phyloP scores from a whole-genome alignment of 2,113 vertebrate genomes.

The Grammomys dolichurus region DNA sequence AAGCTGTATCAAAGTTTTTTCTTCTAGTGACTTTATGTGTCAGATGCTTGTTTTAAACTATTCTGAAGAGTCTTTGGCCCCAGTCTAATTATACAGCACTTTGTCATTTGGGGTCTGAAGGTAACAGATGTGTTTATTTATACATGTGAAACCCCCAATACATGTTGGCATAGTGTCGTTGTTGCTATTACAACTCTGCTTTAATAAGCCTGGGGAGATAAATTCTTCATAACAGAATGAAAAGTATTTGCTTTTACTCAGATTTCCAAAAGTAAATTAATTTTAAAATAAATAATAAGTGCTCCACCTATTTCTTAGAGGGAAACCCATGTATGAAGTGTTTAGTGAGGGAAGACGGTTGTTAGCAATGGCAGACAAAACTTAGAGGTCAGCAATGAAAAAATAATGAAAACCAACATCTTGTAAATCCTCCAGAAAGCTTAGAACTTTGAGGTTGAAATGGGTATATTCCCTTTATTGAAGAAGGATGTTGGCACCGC shows the following conservation, averaged over 20 bases:
- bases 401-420: not conserved
- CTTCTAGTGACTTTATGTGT: conserved; percentile 35
- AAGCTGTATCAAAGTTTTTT: conserved; percentile 14
- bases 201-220: conserved; percentile 70
- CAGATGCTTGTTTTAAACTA: conserved; percentile 38
- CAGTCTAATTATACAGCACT: conserved; percentile 55
- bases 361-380: not conserved
- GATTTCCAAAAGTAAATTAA: conserved; percentile 56
- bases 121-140: conserved; percentile 58
- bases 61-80: conserved; percentile 55
- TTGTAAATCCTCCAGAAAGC: conserved; percentile 37
- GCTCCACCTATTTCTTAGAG: not conserved
- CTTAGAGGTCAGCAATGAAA: conserved; percentile 40
- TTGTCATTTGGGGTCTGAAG: conserved; percentile 59
- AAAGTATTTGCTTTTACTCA: conserved; percentile 59
- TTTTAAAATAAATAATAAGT: conserved; percentile 63
- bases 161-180: conserved; percentile 29
- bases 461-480: not conserved
- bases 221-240: conserved; percentile 31
- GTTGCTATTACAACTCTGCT: conserved; percentile 32
- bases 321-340: not conserved
- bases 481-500: not conserved
- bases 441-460: conserved; percentile 10
- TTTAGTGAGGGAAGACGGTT: not conserved
- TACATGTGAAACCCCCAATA: conserved; percentile 25